Evolutionary conservation across 2,888 invertebrate species (phyloP), one percentile per base, ranked within the genome.

Genomic region (Mimachlamys varia): DNA sequence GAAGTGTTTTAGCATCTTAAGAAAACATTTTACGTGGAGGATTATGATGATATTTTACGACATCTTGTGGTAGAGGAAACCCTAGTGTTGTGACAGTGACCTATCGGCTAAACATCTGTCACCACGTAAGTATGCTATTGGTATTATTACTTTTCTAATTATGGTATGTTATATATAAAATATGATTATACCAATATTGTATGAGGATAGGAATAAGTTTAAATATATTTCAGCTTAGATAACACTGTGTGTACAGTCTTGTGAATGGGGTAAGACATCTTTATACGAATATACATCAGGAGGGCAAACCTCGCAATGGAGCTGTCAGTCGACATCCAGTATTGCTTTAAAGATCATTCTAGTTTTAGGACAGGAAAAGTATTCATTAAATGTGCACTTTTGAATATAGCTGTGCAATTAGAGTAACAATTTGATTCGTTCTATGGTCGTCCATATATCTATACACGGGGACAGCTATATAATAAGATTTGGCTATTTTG

Each of bases 361-460:
- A 76, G 27, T 76, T 76, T 76, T 76, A 76, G 76, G 76, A 27
- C 27, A 76, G 33, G 27, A 76, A 76, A 76, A 33, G 76, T 76
- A 76, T 76, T 27, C 76, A 76, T 76, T 76, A 76, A 76, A 76
- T 76, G 76, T 76, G 76, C 76, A 76, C 33, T 76, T 76, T 13
- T 76, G 76, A 76, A 76, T 76, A 17, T 33, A 76, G 76, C 33
- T 76, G 33, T 76, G 76, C 22, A 76, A 76, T 76, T 76, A 76
- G 27, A 76, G 12, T 0, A 33, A 76, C 76, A 76, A 76, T 76
- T 12, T 33, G 76, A 76, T 3, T 10, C 76, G 76, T 76, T 76
- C 76, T 33, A 33, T 76, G 76, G 76, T 10, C 76, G 76, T 33
- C 33, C 33, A 76, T 76, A 76, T 76, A 76, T 27, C 76, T 33